phyloP scores from a whole-genome alignment of 2,888 invertebrate species.

The Carabus problematicus region DNA sequence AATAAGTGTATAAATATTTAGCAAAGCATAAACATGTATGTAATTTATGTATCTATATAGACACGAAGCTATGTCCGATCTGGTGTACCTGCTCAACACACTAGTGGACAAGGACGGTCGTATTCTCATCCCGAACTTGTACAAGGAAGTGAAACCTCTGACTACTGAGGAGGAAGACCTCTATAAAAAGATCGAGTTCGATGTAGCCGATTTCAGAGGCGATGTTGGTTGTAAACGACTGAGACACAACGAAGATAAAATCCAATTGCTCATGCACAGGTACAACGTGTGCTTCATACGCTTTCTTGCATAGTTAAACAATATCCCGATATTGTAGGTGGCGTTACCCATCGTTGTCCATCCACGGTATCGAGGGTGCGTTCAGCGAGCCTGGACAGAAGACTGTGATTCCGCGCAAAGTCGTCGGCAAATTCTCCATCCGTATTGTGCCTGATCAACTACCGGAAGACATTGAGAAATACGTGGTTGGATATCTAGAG shows the following conservation, averaged over 20 bases:
- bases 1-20: not conserved
- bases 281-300: slow-evolving; percentile 6
- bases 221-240: slow-evolving; percentile 75
- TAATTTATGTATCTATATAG: slow-evolving; percentile 61
- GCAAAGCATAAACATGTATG: slow-evolving; percentile 3
- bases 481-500: slow-evolving; percentile 79
- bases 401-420: slow-evolving; percentile 93
- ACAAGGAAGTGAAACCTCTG: slow-evolving; percentile 80
- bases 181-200: slow-evolving; percentile 87
- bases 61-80: slow-evolving; percentile 89
- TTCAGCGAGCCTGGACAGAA: slow-evolving; percentile 93
- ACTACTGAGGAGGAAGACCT: slow-evolving; percentile 73
- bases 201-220: slow-evolving; percentile 75
- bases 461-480: slow-evolving; percentile 81
- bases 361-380: slow-evolving; percentile 96
- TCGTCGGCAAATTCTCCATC: slow-evolving; percentile 96
- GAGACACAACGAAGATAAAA: slow-evolving; percentile 80
- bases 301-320: too few species aligned
- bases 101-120: slow-evolving; percentile 87
- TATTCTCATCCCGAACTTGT: slow-evolving; percentile 83
- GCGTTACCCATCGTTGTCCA: slow-evolving; percentile 91
- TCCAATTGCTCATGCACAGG: slow-evolving; percentile 87
- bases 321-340: slow-evolving; percentile 60
- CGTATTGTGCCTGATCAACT: slow-evolving; percentile 95
- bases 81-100: slow-evolving; percentile 83